These are phyloP conservation scores for Scaptomyza cyrtandrae DNA, from an alignment of 2,888 invertebrate species.

Conservation along the genomic window DNA sequence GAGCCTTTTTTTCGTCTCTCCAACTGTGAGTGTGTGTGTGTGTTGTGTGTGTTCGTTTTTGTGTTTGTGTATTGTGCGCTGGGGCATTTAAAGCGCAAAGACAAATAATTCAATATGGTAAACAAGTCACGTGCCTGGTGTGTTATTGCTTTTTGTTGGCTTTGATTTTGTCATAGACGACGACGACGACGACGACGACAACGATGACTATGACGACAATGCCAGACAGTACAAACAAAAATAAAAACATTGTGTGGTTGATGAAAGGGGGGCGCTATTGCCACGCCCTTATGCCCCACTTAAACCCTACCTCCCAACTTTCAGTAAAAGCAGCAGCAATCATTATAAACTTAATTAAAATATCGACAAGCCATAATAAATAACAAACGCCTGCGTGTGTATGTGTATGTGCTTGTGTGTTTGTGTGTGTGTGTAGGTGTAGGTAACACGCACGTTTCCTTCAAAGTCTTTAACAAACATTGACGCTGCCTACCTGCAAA, in stretches of 20 bases:
- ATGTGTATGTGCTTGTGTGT: neutral
- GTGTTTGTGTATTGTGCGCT: constrained; percentile 29
- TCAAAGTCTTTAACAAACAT: constrained; percentile 42
- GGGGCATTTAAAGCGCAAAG: constrained; percentile 63
- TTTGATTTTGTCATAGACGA: constrained; percentile 54
- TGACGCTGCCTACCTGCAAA: constrained; percentile 22
- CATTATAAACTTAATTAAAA: constrained; percentile 78
- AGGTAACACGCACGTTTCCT: constrained; percentile 43
- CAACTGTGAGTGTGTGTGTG: constrained; percentile 5
- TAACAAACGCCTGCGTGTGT: constrained; percentile 29
- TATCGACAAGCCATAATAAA: constrained; percentile 65
- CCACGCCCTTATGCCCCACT: constrained; percentile 14
- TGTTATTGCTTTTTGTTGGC: constrained; percentile 71
- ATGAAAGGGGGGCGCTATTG: neutral
- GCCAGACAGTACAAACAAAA: constrained; percentile 29
- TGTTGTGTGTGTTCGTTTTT: constrained; percentile 1
- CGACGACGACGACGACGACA: constrained; percentile 32
- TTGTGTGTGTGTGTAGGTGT: constrained; percentile 9
- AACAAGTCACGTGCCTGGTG: constrained; percentile 81
- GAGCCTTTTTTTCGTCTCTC: constrained; percentile 8
- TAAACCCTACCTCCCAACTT: neutral
- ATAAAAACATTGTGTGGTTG: neutral
- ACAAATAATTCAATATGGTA: constrained; percentile 81
- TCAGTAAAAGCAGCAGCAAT: constrained; percentile 29
- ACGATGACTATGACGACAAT: constrained; percentile 21